These are phyloP conservation scores for Platanista minor DNA, from an alignment of 2,113 vertebrate genomes.

Conservation along the genomic window DNA sequence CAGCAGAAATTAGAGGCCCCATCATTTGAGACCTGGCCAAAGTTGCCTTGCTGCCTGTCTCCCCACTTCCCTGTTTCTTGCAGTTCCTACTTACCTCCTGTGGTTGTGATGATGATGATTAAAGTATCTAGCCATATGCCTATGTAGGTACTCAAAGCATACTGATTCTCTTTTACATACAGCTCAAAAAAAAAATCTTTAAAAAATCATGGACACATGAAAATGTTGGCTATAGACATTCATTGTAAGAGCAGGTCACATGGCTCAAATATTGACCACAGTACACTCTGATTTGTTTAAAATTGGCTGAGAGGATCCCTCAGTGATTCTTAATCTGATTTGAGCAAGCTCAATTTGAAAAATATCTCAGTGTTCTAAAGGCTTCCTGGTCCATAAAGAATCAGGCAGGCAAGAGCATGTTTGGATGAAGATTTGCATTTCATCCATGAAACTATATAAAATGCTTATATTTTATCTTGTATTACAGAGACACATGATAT, in stretches of 20 bases:
- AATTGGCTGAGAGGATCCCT: not conserved
- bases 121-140: not conserved
- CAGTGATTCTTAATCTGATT: not conserved
- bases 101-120: not conserved
- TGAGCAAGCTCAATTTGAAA: not conserved
- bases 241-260: not conserved
- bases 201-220: not conserved
- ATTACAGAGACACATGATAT: not conserved
- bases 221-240: not conserved
- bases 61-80: not conserved
- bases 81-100: not conserved
- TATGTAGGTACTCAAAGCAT: not conserved
- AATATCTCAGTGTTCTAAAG: not conserved
- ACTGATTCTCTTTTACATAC: not conserved
- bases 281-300: not conserved
- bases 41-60: not conserved
- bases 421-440: constrained; percentile 4
- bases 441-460: not conserved
- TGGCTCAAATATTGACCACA: not conserved
- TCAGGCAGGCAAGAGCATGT: not conserved
- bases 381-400: not conserved
- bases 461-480: not conserved
- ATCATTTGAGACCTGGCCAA: not conserved
- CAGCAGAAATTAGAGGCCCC: not conserved
- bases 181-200: not conserved